phyloP scores from a whole-genome alignment of 2,888 invertebrate genomes.

The Dryadula phaetusa region DNA sequence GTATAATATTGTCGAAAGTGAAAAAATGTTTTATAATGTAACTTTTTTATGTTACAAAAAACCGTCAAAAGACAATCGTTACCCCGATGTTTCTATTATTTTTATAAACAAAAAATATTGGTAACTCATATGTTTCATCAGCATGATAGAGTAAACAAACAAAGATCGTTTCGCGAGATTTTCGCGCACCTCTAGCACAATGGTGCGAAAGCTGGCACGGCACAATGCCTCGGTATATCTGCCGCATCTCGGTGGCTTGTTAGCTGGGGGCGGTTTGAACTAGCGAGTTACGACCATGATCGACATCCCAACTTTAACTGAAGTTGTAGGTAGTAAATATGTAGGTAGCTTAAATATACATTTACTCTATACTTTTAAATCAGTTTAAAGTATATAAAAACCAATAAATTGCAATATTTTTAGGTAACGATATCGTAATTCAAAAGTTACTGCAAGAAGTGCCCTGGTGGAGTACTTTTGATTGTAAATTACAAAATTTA shows the following conservation, averaged over 20 bases:
- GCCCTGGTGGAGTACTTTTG: too few species aligned
- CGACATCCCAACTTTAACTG: conserved; percentile 31
- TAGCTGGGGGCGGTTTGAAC: conserved; percentile 78
- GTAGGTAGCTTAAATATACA: background rate
- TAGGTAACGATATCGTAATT: too few species aligned
- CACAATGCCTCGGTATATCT: conserved; percentile 79
- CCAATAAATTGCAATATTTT: too few species aligned
- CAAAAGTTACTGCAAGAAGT: too few species aligned
- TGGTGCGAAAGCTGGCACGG: conserved; percentile 83
- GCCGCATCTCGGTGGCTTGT: conserved; percentile 81
- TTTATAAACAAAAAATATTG: conserved; percentile 13
- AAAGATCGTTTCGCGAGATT: conserved; percentile 73
- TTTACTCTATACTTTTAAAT: background rate
- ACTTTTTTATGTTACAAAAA: background rate
- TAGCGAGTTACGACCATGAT: conserved; percentile 48
- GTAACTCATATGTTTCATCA: conserved; percentile 55
- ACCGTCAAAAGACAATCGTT: background rate
- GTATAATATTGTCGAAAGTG: too few species aligned
- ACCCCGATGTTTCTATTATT: background rate
- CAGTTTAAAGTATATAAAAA: background rate
- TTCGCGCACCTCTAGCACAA: conserved; percentile 75
- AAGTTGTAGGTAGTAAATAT: conserved; percentile 8
- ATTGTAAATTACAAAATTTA: too few species aligned
- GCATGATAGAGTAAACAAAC: conserved; percentile 76
- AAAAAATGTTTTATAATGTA: too few species aligned